Conservation (phyloP, 1,140 invertebrate genomes). For the Octopus bimaculoides region DNA sequence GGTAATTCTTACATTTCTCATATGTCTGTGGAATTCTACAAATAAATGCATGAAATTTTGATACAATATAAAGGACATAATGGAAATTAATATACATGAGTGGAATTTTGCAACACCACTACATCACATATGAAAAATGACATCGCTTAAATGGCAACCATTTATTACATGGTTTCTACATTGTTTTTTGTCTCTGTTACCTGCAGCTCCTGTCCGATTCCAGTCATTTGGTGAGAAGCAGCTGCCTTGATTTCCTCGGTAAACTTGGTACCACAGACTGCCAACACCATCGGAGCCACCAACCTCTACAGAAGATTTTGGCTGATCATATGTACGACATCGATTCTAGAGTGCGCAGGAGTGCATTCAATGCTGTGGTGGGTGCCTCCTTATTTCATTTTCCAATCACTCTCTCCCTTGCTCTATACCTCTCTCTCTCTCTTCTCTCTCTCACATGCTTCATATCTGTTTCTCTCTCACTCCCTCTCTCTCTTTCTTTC, state of each 20-base stretch:
- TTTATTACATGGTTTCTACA: too few relatives aligned
- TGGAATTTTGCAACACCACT: too few relatives aligned
- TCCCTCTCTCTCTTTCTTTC: neutral
- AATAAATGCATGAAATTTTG: too few relatives aligned
- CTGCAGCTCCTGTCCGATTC: constrained; percentile 69
- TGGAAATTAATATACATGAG: too few relatives aligned
- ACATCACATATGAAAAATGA: too few relatives aligned
- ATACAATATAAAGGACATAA: constrained; percentile 8
- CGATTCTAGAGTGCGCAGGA: constrained; percentile 84
- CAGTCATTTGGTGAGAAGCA: constrained; percentile 75
- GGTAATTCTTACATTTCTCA: constrained; percentile 19
- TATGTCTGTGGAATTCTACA: too few relatives aligned
- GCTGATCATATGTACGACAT: constrained; percentile 61
- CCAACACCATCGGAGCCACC: constrained; percentile 20
- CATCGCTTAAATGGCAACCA: too few relatives aligned
- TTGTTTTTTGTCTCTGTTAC: constrained; percentile 11
- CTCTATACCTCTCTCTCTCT: neutral
- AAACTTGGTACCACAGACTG: constrained; percentile 36
- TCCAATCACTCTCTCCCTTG: too few relatives aligned
- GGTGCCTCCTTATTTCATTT: constrained; percentile 42
- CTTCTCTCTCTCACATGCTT: too few relatives aligned
- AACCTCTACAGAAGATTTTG: constrained; percentile 33
- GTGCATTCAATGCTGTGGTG: constrained; percentile 82
- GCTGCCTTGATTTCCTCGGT: constrained; percentile 72
- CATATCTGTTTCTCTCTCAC: too few relatives aligned